A percentile compares a stretch with the other conserved stretches of the same genome.
Evolutionary conservation across 2,888 invertebrate species (phyloP).

Genomic region (Pyrocoelia pectoralis): DNA sequence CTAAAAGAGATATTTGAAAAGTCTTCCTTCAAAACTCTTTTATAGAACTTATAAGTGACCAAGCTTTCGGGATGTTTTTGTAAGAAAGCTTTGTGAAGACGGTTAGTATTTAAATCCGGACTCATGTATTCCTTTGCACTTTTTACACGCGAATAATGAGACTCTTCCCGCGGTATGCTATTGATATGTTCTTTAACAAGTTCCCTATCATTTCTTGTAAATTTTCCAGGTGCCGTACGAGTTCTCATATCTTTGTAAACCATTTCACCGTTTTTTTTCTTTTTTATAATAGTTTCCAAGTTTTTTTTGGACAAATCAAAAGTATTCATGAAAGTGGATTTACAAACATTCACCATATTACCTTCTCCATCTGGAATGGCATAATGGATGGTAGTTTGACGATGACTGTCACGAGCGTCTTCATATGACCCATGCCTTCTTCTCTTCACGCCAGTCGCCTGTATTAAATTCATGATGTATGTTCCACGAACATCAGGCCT

Average conservation of each 20-base stretch:
- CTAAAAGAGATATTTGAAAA: slow-evolving; percentile 35
- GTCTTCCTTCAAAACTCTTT: slow-evolving; percentile 28
- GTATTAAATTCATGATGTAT: slow-evolving; percentile 26
- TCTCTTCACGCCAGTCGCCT: slow-evolving; percentile 24
- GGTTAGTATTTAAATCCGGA: slow-evolving; percentile 37
- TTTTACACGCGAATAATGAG: slow-evolving; percentile 37
- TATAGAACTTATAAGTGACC: slow-evolving; percentile 35
- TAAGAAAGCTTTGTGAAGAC: slow-evolving; percentile 33
- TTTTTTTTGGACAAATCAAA: slow-evolving; percentile 32
- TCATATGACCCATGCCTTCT: slow-evolving; percentile 35
- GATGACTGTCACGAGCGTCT: slow-evolving; percentile 29
- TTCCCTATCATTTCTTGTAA: slow-evolving; percentile 27
- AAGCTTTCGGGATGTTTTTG: slow-evolving; percentile 30
- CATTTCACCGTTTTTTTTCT: slow-evolving; percentile 30
- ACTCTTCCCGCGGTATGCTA: slow-evolving; percentile 33
- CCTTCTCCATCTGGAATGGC: slow-evolving; percentile 30
- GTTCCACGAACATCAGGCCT: slow-evolving; percentile 12
- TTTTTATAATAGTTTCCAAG: slow-evolving; percentile 21
- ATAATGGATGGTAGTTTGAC: slow-evolving; percentile 37
- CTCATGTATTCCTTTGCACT: slow-evolving; percentile 36
- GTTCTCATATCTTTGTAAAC: slow-evolving; percentile 34
- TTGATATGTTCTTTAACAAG: slow-evolving; percentile 35
- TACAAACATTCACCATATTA: slow-evolving; percentile 28
- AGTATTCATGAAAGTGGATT: no score
- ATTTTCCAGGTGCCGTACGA: slow-evolving; percentile 24